phyloP scores from a whole-genome alignment of 2,797 vertebrate genomes.

The Melopsittacus undulatus region DNA sequence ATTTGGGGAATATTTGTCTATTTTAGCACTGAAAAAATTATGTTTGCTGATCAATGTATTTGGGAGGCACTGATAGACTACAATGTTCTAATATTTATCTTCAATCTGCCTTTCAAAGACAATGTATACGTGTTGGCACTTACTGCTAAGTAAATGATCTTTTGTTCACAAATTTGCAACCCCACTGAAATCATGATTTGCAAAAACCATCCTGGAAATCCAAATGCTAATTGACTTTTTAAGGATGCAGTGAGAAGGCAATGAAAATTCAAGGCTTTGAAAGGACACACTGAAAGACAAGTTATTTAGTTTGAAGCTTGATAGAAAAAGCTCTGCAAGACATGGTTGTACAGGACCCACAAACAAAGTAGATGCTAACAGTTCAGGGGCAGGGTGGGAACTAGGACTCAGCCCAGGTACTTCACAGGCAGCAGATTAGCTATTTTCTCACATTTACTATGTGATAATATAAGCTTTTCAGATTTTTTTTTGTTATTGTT shows the following conservation, averaged over 20 bases:
- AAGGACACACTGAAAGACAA: background rate
- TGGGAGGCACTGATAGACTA: background rate
- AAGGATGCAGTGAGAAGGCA: background rate
- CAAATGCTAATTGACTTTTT: slow-evolving; percentile 5
- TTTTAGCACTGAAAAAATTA: background rate
- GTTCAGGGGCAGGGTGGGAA: background rate
- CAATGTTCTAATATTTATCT: slow-evolving; percentile 40
- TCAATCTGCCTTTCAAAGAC: slow-evolving; percentile 14
- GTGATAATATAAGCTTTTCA: slow-evolving; percentile 33
- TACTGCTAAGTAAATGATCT: background rate
- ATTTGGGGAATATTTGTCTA: background rate
- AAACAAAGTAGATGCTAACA: background rate
- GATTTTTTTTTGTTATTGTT: background rate
- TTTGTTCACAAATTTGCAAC: slow-evolving; percentile 4
- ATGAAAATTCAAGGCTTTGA: slow-evolving; percentile 6
- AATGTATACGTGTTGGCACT: background rate
- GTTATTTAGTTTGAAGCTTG: background rate
- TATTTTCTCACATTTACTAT: slow-evolving; percentile 41
- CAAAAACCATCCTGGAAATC: slow-evolving; percentile 6
- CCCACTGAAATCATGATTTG: background rate
- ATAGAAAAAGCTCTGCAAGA: background rate
- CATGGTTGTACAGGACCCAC: background rate
- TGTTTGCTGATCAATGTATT: background rate
- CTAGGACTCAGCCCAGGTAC: background rate
- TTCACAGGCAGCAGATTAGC: background rate